Evolutionary conservation across 1,140 invertebrate species (phyloP).

Genomic region (Babylonia areolata): DNA sequence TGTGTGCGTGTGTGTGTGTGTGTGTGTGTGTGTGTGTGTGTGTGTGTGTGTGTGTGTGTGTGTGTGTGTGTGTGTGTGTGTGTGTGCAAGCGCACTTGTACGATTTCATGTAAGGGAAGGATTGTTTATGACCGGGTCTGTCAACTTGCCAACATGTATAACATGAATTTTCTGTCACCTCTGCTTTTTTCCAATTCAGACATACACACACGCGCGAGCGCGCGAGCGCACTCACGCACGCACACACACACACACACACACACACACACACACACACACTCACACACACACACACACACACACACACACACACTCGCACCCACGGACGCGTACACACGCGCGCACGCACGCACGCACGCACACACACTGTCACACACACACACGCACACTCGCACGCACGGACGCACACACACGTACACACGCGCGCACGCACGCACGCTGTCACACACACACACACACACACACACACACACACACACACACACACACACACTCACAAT

Average conservation of each 20-base stretch:
- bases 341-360: not conserved
- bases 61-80: no score
- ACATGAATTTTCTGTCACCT: no score
- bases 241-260: not conserved
- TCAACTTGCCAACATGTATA: no score
- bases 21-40: no score
- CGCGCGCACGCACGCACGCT: not conserved
- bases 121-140: no score
- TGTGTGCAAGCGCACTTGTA: no score
- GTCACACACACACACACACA: not conserved
- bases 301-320: not conserved
- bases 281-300: not conserved
- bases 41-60: not conserved
- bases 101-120: no score
- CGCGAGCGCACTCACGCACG: not conserved
- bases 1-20: no score
- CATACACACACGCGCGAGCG: no score
- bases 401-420: not conserved
- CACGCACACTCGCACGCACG: not conserved
- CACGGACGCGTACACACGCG: not conserved
- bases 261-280: not conserved
- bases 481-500: not conserved
- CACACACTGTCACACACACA: not conserved
- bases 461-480: not conserved
- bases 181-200: no score